Evolutionary conservation across 2,888 invertebrate species (phyloP), one percentile per base, ranked within the genome.

Genomic region (Cryptophagus acutangulus): DNA sequence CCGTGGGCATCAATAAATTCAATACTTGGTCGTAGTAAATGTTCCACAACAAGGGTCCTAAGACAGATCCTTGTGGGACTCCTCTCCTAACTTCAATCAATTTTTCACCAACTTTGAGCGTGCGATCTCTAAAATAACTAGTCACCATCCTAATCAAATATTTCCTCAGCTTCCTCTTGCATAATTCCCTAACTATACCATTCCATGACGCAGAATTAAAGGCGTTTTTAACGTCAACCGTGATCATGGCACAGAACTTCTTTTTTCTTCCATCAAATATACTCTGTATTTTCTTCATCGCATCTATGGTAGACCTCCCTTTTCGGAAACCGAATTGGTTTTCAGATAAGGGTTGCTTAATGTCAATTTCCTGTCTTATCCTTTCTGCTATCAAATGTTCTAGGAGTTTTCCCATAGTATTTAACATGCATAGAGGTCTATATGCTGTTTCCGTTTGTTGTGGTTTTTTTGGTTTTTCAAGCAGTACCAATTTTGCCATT

Each of bases 121-220:
- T n/a, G n/a, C n/a, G n/a, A n/a, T n/a, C n/a, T n/a, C n/a, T n/a
- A n/a, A n/a, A n/a, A n/a, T n/a, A n/a, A n/a, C n/a, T n/a, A n/a
- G n/a, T n/a, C n/a, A n/a, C n/a, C n/a, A n/a, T n/a, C n/a, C n/a
- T n/a, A n/a, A n/a, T n/a, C n/a, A n/a, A n/a, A n/a, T n/a, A n/a
- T n/a, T n/a, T n/a, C n/a, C n/a, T n/a, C n/a, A n/a, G n/a, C n/a
- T n/a, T n/a, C n/a, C n/a, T n/a, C n/a, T n/a, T n/a, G n/a, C n/a
- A n/a, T n/a, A n/a, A n/a, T n/a, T n/a, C n/a, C n/a, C n/a, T n/a
- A n/a, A n/a, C n/a, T n/a, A n/a, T n/a, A n/a, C n/a, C n/a, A 5
- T 12, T 16, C 41, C 47, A 47, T n/a, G 16, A 18, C 2, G 44
- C 40, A 6, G 34, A 30, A 10, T 45, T 45, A 26, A 47, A 47